Evolutionary conservation across 2,888 invertebrate genomes (phyloP).

Genomic region (Cheilosia pagana): DNA sequence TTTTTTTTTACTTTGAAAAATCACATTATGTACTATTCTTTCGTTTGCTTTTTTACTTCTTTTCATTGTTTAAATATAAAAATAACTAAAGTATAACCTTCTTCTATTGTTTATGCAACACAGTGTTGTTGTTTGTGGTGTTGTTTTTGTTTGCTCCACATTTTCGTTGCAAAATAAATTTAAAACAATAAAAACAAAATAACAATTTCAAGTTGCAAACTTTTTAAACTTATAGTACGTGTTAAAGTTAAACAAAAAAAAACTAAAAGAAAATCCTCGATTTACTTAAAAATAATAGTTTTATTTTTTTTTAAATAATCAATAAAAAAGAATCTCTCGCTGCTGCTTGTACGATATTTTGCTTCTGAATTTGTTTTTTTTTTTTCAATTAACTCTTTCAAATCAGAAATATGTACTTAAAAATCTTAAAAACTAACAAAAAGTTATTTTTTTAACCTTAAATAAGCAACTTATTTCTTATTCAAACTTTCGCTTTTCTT

Average conservation of each 20-base stretch:
- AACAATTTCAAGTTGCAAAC: conserved; percentile 10
- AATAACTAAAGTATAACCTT: not conserved
- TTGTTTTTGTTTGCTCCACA: conserved; percentile 31
- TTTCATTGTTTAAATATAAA: conserved; percentile 2
- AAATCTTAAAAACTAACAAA: conserved; percentile 53
- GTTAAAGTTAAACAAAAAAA: conserved; percentile 8
- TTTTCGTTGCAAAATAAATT: conserved; percentile 18
- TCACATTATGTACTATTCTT: conserved; percentile 61
- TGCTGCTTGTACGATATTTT: conserved; percentile 65
- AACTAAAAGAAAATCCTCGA: conserved; percentile 30
- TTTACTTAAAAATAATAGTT: conserved; percentile 58
- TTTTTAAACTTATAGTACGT: conserved; percentile 35
- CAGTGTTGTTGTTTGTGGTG: not conserved
- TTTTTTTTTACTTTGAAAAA: conserved; percentile 56
- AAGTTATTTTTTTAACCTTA: conserved; percentile 39
- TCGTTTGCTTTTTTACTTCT: conserved; percentile 33
- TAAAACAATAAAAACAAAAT: conserved; percentile 2
- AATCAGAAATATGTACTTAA: conserved; percentile 43
- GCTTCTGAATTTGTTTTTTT: conserved; percentile 45
- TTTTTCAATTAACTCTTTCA: conserved; percentile 16
- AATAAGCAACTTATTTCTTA: conserved; percentile 36
- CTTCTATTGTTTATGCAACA: not conserved
- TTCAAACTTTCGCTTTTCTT: conserved; percentile 11
- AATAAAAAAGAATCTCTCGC: conserved; percentile 61
- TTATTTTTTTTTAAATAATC: conserved; percentile 23